Evolutionary conservation across 2,113 vertebrate genomes (phyloP).

Genomic region (Vombatus ursinus): DNA sequence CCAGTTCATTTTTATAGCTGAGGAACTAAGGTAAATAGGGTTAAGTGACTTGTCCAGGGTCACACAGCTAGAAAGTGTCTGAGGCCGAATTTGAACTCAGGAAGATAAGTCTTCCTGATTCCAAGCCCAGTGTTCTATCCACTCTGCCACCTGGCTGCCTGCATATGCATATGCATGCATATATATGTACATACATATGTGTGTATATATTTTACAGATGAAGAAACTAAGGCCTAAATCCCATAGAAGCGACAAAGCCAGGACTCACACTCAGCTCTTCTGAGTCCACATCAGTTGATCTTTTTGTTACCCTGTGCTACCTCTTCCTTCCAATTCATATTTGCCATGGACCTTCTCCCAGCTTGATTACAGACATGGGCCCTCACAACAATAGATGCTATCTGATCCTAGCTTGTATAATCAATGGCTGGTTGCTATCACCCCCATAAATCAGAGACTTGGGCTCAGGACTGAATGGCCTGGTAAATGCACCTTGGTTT

Average conservation of each 20-base stretch:
- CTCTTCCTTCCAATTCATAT: not conserved
- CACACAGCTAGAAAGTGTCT: not conserved
- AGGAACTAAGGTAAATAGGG: too few relatives aligned
- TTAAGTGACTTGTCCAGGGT: not conserved
- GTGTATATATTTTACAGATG: not conserved
- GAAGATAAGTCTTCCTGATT: too few relatives aligned
- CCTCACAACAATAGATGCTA: not conserved
- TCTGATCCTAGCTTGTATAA: not conserved
- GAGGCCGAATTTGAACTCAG: not conserved
- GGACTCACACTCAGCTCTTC: not conserved
- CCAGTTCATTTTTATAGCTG: too few relatives aligned
- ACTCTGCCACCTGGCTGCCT: too few relatives aligned
- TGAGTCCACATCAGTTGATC: not conserved
- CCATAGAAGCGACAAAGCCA: not conserved
- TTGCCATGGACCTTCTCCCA: not conserved
- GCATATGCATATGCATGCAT: too few relatives aligned
- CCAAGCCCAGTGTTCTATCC: too few relatives aligned
- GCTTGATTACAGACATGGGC: not conserved
- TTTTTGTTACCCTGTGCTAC: not conserved
- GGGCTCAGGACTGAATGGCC: not conserved
- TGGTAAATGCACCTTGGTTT: not conserved
- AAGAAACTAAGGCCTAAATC: not conserved
- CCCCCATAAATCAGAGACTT: not conserved
- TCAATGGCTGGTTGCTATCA: not conserved
- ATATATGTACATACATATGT: not conserved